phyloP scores from a whole-genome alignment of 1,140 invertebrate genomes.

The Linepithema humile region DNA sequence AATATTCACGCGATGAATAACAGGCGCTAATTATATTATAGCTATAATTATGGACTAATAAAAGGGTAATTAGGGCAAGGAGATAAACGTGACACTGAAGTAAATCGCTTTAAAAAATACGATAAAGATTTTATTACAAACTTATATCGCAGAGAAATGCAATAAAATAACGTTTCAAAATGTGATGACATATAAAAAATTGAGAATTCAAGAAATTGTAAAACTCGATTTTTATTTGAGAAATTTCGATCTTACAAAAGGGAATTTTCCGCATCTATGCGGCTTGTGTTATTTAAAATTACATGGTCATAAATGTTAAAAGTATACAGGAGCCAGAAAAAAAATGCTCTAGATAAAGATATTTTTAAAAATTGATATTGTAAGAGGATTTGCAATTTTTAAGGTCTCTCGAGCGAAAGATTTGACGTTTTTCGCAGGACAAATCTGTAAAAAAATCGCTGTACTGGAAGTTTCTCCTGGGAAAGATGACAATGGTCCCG shows the following conservation, averaged over 20 bases:
- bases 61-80: constrained; percentile 9
- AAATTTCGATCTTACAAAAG: neutral
- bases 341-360: neutral
- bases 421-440: neutral
- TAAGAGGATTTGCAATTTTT: neutral
- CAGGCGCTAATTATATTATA: constrained; percentile 1
- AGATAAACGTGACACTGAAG: constrained; percentile 28
- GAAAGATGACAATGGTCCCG: neutral
- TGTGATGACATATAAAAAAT: neutral
- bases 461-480: too few relatives aligned
- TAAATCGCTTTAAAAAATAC: constrained; percentile 4
- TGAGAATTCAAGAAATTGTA: neutral
- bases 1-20: constrained; percentile 12
- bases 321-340: neutral
- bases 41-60: constrained; percentile 17
- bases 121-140: neutral
- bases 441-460: too few relatives aligned
- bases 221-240: neutral
- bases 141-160: neutral
- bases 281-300: neutral
- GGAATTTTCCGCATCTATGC: neutral
- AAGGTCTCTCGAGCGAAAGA: neutral
- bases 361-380: neutral
- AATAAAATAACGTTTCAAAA: neutral
- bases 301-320: neutral